Evolutionary conservation across 2,888 invertebrate genomes (phyloP).

Genomic region (Lampropteryx suffumata): DNA sequence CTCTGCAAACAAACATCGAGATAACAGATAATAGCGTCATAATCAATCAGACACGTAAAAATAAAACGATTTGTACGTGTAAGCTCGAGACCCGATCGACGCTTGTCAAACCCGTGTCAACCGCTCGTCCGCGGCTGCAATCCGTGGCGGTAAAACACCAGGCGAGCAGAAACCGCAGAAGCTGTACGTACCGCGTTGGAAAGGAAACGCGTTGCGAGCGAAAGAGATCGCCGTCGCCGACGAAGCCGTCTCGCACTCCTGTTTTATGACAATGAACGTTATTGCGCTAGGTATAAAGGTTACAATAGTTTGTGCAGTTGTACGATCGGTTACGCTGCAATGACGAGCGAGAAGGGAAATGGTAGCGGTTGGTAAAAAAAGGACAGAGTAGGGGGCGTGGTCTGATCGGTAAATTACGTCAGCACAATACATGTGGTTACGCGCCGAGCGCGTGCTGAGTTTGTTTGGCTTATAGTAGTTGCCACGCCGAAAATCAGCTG

Average conservation of each 20-base stretch:
- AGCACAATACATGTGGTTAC: slow-evolving; percentile 64
- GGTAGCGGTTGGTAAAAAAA: slow-evolving; percentile 44
- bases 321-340: slow-evolving; percentile 61
- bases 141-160: slow-evolving; percentile 81
- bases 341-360: slow-evolving; percentile 54
- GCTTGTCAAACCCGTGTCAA: slow-evolving; percentile 77
- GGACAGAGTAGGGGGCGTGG: slow-evolving; percentile 62
- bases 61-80: slow-evolving; percentile 23
- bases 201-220: slow-evolving; percentile 48
- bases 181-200: slow-evolving; percentile 41
- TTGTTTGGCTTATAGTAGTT: slow-evolving; percentile 61
- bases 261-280: slow-evolving; percentile 46
- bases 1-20: slow-evolving; percentile 66
- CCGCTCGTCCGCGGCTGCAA: slow-evolving; percentile 76
- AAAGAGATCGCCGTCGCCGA: slow-evolving; percentile 46
- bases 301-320: slow-evolving; percentile 36
- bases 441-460: slow-evolving; percentile 58
- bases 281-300: slow-evolving; percentile 39
- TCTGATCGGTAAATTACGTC: slow-evolving; percentile 58
- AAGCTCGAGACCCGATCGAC: slow-evolving; percentile 52
- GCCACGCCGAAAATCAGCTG: slow-evolving; percentile 78
- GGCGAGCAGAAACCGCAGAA: slow-evolving; percentile 63
- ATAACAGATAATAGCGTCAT: slow-evolving; percentile 29
- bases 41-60: slow-evolving; percentile 19
- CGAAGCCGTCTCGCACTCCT: slow-evolving; percentile 35